Evolutionary conservation across 2,113 vertebrate species (phyloP).

Genomic region (Chamaetylas fuelleborni): DNA sequence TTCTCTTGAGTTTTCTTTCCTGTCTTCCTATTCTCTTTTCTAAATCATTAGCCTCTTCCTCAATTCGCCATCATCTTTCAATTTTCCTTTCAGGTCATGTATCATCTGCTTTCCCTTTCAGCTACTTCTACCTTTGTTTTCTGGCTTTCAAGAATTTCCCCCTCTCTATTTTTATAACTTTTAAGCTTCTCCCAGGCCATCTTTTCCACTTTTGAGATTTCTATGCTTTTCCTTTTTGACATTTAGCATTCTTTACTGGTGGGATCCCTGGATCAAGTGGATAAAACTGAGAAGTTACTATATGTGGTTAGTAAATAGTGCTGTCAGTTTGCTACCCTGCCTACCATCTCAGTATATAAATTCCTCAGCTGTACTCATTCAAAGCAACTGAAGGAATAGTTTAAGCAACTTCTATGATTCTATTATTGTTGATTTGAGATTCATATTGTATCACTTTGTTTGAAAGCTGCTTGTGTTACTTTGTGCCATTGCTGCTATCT

Average conservation of each 20-base stretch:
- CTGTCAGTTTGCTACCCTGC: background rate
- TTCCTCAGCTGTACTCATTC: background rate
- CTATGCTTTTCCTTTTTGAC: background rate
- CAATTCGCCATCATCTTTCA: rapidly evolving
- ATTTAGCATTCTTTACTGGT: background rate
- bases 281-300: background rate
- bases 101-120: background rate
- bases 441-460: background rate
- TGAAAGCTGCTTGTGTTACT: background rate
- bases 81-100: background rate
- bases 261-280: background rate
- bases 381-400: background rate
- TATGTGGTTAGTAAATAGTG: background rate
- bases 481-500: background rate
- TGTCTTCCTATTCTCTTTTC: background rate
- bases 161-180: background rate
- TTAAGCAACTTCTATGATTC: background rate
- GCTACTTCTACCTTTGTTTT: background rate
- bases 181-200: background rate
- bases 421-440: background rate
- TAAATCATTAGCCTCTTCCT: background rate
- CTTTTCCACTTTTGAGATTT: background rate
- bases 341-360: background rate
- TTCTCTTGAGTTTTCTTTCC: background rate
- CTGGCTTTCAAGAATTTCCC: background rate